Evolutionary conservation across 2,888 invertebrate genomes (phyloP).

Genomic region (Dryocosmus kuriphilus): DNA sequence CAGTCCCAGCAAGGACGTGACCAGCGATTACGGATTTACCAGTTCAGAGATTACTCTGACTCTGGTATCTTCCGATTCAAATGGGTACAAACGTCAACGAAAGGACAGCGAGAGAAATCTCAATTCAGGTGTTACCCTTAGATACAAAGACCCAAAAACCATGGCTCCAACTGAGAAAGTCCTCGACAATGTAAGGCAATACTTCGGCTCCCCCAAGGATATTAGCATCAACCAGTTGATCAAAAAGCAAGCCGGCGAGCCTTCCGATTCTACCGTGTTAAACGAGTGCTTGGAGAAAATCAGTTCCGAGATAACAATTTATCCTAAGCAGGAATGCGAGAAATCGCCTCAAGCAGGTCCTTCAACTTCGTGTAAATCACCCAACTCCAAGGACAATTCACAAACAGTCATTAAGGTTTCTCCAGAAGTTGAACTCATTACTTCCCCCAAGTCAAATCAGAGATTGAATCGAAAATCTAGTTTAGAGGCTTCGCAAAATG

Average conservation of each 20-base stretch:
- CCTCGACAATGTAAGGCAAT: constrained; percentile 4
- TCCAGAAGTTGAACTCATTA: constrained; percentile 21
- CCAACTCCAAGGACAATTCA: not conserved
- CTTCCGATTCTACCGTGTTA: not conserved
- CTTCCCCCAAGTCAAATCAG: not conserved
- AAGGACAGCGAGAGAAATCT: constrained; percentile 15
- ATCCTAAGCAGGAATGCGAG: not conserved
- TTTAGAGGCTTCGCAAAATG: constrained; percentile 3
- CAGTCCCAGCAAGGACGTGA: constrained; percentile 37
- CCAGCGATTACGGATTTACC: constrained; percentile 45
- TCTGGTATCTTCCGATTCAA: constrained; percentile 37
- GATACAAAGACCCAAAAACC: constrained; percentile 28
- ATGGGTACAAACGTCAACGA: constrained; percentile 15
- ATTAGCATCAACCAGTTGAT: not conserved
- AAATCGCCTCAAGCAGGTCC: not conserved
- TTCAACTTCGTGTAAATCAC: not conserved
- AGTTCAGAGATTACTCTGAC: constrained; percentile 56
- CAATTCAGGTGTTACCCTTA: constrained; percentile 3
- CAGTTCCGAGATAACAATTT: constrained; percentile 18
- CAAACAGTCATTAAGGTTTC: constrained; percentile 25
- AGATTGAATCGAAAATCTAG: not conserved
- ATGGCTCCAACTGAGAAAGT: constrained; percentile 19
- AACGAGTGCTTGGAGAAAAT: constrained; percentile 5
- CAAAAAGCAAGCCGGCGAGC: not conserved
- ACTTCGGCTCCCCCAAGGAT: not conserved